Base-by-base conservation (phyloP, 2,113 vertebrate genomes). In the Grallaria varia region DNA sequence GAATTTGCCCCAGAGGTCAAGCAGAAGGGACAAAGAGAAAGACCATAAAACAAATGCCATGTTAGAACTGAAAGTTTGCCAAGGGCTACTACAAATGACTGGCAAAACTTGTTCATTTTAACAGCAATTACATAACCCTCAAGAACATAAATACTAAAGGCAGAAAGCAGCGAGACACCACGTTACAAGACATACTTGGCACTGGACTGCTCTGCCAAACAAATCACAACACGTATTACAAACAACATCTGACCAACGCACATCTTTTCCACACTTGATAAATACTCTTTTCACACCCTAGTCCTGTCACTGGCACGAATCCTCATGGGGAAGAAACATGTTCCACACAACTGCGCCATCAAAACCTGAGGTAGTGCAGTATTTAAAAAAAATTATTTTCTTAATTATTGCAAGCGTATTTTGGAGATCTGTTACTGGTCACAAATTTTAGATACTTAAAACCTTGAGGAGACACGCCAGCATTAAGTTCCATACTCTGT, bases 81-180 rank as follows among this genome's bases (percentile, higher is more conserved):
- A 92, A 74, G 14, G 83, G 85, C 90, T 67, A 58, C 74, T 72
- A 55, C 2, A 92, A 84, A 84, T 37, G 52, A 60, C 88, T 81
- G 81, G 79, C 77, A 84, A 90, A 95, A 91, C 79, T 94, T 82
- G 84, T 28, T 84, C 31, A 31, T 77, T 95, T 90, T 68, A 78
- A 60, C 30, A 92, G 73, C 83, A 90, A 95, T 94, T 83, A 95
- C 59, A 63, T 66, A 96, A 96, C 63, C 74, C 73, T 78, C n/a
- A 50, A 96, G 49, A 52, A 77, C 42, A 37, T 40, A 47, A 83
- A 71, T 4, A 67, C 31, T 73, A 55, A 63, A 64, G 12, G 25
- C 52, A 75, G 35, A 40, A 73, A 25, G 25, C 8, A 82, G 74
- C 4, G 11, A 95, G 44, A n/a, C 62, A 40, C 62, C 22, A 21